Base-by-base conservation (phyloP, 2,113 vertebrate genomes). In the Canis aureus region DNA sequence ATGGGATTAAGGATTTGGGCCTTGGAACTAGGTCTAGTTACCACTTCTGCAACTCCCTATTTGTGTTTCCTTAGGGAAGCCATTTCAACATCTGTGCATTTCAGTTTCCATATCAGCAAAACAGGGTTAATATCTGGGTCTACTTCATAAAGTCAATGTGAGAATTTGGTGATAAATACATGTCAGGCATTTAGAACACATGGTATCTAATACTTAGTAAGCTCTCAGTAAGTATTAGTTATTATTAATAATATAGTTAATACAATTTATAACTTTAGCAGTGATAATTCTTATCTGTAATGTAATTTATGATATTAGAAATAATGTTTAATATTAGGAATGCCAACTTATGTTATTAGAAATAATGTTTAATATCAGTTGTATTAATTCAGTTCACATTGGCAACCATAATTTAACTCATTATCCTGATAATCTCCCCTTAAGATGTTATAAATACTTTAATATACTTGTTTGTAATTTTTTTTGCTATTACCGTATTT, bases 391-490 rank as follows among this genome's bases (percentile, higher is more conserved):
- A 81, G 9, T 78, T 94, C 25, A 94, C 10, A 73, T 27, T 95
- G 64, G 32, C 35, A 96, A 91, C 11, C 27, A 74, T 93, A 95
- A 91, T 91, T 91, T 87, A 95, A 94, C 8, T 78, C 43, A 85
- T 93, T 92, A 92, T 90, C 53, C 22, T 95, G 69, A 55, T 86
- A 89, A 97, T 92, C 32, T 53, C 3, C 6, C 35, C 35, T 94
- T 97, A 85, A 87, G 13, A 66, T 90, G 5, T 57, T 82, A 96
- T 66, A 95, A 94, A 92, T 96, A 94, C n/a, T 96, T 94, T 94
- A 43, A 85, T 82, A 82, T 35, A 49, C 1, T 94, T 55, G 0
- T 55, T 85, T 89, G 10, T 51, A 97, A 67, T 88, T 80, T 90
- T 19, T 91, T 86, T 92, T 93, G 35, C 38, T 53, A 29, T 81